phyloP scores from a whole-genome alignment of 2,113 vertebrate species.

The Morone saxatilis region DNA sequence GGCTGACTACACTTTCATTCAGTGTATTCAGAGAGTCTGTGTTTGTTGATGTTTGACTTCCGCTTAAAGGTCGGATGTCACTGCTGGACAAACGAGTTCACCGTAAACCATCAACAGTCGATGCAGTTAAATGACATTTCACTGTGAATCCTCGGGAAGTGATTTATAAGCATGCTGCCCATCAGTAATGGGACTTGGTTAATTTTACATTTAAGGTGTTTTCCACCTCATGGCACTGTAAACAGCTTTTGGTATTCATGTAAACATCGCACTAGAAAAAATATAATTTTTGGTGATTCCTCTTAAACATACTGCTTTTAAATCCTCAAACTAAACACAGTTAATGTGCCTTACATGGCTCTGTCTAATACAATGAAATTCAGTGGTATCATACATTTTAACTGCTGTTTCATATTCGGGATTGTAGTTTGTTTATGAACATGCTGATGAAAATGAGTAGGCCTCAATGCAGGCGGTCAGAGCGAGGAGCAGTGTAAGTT shows the following conservation, averaged over 20 bases:
- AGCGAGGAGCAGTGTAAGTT: background rate
- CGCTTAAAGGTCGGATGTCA: too few species aligned
- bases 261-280: background rate
- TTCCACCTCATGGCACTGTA: background rate
- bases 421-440: background rate
- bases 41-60: background rate
- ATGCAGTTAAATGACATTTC: background rate
- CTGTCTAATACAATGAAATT: background rate
- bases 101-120: background rate
- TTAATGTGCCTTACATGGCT: background rate
- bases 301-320: background rate
- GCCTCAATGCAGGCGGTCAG: background rate
- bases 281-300: background rate
- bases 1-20: background rate
- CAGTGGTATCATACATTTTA: background rate
- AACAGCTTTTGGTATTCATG: background rate
- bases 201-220: background rate
- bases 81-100: background rate
- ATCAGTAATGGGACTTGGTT: background rate
- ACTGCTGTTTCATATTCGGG: background rate
- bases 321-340: background rate
- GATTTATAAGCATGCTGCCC: background rate
- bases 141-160: background rate
- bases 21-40: background rate
- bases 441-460: background rate